Evolutionary conservation across 2,113 vertebrate species (phyloP), one percentile per base, ranked within the genome.

Genomic region (Rutilus rutilus): DNA sequence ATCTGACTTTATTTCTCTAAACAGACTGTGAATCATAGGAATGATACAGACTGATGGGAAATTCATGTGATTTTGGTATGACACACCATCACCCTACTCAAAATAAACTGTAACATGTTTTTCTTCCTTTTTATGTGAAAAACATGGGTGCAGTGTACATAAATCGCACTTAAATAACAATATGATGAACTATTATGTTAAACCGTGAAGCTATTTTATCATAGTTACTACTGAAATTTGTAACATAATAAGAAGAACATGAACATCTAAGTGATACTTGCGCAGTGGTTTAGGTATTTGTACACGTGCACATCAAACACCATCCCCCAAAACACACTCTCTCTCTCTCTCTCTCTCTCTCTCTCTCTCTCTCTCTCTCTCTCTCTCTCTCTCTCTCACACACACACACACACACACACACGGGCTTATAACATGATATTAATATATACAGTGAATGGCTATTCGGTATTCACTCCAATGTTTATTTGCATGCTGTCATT

Each of bases 51-150:
- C 36, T 23, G 54, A 39, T 52, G 25, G n/a, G 42, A 47, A 27
- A 45, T 81, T 81, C 78, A 65, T 65, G 42, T 65, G 78, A 81
- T 81, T 42, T 64, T 50, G n/a, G 59, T 30, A 8, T 81, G 78
- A 81, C 59, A 65, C n/a, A 81, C 14, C n/a, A 47, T 47, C 39
- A 64, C 10, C 0, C 25, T 65, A 11, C 78, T 21, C 60, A 81
- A 81, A 77, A 30, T 21, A 81, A 21, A 65, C 39, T 30, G 12
- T 52, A 10, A 30, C 17, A 17, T 52, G 7, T 54, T 77, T 21
- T 74, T 74, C 71, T 74, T 15, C 23, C 2, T 6, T 47, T 74
- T 47, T 25, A 8, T 27, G 5, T 42, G 10, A 71, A 27, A 75
- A 27, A 15, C 12, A 50, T 42, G n/a, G 12, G 9, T 42, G 36